Conservation (phyloP, 2,113 vertebrate species). For the Heterotilapia buettikoferi region DNA sequence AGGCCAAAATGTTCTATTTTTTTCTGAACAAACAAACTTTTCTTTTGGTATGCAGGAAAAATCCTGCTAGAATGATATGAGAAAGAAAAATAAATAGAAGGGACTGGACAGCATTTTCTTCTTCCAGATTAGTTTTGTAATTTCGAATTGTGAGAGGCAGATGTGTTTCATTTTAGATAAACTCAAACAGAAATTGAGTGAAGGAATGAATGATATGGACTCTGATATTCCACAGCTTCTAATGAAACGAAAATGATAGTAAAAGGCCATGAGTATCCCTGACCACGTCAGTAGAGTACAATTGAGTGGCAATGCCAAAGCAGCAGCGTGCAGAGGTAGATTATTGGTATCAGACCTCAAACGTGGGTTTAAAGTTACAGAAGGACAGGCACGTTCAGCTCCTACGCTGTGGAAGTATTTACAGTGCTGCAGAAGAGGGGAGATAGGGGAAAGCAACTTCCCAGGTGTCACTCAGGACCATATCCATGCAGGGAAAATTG, state of each 20-base stretch:
- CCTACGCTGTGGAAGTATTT: conserved; percentile 12
- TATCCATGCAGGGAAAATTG: conserved; percentile 48
- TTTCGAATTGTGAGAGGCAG: neutral
- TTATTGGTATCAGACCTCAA: conserved; percentile 37
- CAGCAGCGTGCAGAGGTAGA: neutral
- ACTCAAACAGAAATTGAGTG: neutral
- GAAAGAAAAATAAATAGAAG: neutral
- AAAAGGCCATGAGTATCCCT: neutral
- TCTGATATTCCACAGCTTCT: neutral
- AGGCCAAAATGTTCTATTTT: neutral
- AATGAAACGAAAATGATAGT: conserved; percentile 1
- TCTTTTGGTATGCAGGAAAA: neutral
- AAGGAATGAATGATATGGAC: neutral
- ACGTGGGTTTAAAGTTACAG: conserved; percentile 23
- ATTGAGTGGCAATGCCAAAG: neutral
- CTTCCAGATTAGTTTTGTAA: neutral
- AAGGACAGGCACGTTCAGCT: conserved; percentile 9
- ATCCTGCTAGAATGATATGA: neutral
- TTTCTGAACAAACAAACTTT: neutral
- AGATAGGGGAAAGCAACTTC: conserved; percentile 19
- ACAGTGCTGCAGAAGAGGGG: neutral
- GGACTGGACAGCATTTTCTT: neutral
- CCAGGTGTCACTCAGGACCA: conserved; percentile 54
- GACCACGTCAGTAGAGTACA: neutral
- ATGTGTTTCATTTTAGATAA: neutral